Base-by-base conservation (phyloP, 2,113 vertebrate genomes). In the Ceuthmochares aereus region DNA sequence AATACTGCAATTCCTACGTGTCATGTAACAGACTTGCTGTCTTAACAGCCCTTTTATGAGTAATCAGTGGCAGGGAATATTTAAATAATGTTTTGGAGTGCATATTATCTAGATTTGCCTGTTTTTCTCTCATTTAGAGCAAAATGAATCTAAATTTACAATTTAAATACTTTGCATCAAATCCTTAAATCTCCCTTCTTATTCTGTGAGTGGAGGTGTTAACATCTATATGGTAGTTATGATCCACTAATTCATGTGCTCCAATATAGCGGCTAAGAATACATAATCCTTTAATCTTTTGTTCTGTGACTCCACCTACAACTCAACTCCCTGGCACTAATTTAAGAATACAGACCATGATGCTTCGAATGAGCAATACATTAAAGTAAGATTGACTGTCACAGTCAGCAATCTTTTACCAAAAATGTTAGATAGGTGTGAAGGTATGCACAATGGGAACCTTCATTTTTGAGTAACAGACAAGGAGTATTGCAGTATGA, bases 241-340 rank as follows among this genome's bases (percentile, higher is more conserved):
- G 70, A 89, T 47, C 79, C 80, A 58, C 47, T 80, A 91, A 87
- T 81, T 87, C 82, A 42, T 7, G 66, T 66, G 66, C 59, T 96
- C 62, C 78, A 91, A 10, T 36, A 30, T 2, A 87, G 84, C n/a
- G 78, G 66, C 59, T 70, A 79, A 90, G 77, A 89, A 82, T 76
- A 90, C 72, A 85, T 88, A 89, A 97, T 92, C 77, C 84, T 90
- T 93, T 85, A 95, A 92, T 92, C 87, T 92, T 84, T 79, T n/a
- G 14, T 79, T 95, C 64, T 87, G 40, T 68, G 67, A 70, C 89
- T 92, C 89, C 80, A 90, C 87, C 89, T 79, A 58, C 84, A 88
- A 36, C 37, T 80, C 84, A 88, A 36, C 37, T 80, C 62, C 27
- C 76, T 81, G 68, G 85, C 52, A 40, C 73, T 49, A 56, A 84